These are phyloP conservation scores for Cirrhinus mrigala DNA, from an alignment of 2,797 vertebrate species.

Conservation along the genomic window DNA sequence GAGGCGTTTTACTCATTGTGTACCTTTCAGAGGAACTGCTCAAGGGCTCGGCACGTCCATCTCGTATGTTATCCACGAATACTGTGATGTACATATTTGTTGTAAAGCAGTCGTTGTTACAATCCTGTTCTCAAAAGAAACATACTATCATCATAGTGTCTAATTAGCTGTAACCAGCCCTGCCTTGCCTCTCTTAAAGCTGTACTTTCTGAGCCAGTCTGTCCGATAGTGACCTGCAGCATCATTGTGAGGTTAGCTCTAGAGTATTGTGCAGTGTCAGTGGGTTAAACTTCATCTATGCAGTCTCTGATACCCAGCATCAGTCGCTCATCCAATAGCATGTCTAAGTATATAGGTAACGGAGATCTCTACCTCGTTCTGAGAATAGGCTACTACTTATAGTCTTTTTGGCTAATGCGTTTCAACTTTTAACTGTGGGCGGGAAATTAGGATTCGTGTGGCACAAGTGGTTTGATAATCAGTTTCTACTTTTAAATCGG, in stretches of 20 bases:
- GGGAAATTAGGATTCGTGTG: constrained; percentile 43
- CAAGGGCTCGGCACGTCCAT: constrained; percentile 55
- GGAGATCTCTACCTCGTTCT: constrained; percentile 52
- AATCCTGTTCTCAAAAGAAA: constrained; percentile 31
- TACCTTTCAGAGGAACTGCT: constrained; percentile 18
- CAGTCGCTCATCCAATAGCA: constrained; percentile 22
- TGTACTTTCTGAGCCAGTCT: constrained; percentile 30
- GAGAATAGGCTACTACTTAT: constrained; percentile 7
- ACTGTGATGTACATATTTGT: constrained; percentile 58
- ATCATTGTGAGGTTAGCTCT: constrained; percentile 19
- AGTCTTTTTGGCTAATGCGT: constrained; percentile 34
- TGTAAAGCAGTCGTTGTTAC: constrained; percentile 40
- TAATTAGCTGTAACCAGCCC: constrained; percentile 24
- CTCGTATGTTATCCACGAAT: constrained; percentile 50
- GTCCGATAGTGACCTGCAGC: background rate
- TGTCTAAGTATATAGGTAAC: constrained; percentile 13
- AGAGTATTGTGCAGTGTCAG: constrained; percentile 4
- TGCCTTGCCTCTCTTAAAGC: background rate
- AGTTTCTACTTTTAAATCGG: constrained; percentile 56
- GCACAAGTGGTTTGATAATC: constrained; percentile 70
- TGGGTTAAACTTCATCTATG: constrained; percentile 43
- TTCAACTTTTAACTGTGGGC: constrained; percentile 17
- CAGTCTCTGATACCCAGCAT: constrained; percentile 35
- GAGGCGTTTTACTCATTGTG: constrained; percentile 5
- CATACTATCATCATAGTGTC: constrained; percentile 7